These are phyloP conservation scores for Pollenia labialis DNA, from an alignment of 2,888 invertebrate species.

Conservation along the genomic window DNA sequence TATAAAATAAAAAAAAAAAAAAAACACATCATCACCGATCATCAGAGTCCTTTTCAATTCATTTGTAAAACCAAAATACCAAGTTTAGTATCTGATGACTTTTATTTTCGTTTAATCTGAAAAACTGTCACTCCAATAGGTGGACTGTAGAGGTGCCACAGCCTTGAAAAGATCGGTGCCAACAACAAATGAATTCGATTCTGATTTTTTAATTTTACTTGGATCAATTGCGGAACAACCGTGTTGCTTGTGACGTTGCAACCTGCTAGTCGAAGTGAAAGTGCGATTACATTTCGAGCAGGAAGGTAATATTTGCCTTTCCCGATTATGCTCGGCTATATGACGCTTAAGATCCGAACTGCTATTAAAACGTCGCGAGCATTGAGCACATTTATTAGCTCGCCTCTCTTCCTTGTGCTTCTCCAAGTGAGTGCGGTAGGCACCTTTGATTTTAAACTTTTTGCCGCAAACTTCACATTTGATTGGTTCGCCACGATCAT, in stretches of 20 bases:
- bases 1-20: conserved; percentile 10
- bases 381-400: conserved; percentile 77
- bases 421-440: conserved; percentile 84
- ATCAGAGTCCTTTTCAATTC: not conserved
- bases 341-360: conserved; percentile 82
- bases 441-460: conserved; percentile 84
- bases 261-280: conserved; percentile 80
- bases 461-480: conserved; percentile 84
- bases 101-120: conserved; percentile 81
- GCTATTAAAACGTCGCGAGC: conserved; percentile 79
- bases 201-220: conserved; percentile 72
- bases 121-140: conserved; percentile 85
- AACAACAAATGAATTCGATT: conserved; percentile 77
- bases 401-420: conserved; percentile 81
- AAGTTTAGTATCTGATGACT: not conserved
- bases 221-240: conserved; percentile 76
- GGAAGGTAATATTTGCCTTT: conserved; percentile 78
- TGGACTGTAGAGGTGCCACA: conserved; percentile 84
- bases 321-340: conserved; percentile 81
- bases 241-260: conserved; percentile 80
- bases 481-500: conserved; percentile 80
- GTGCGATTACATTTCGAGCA: conserved; percentile 83
- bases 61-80: conserved; percentile 35
- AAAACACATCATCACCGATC: conserved; percentile 3
- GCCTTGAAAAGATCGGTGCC: conserved; percentile 84